A percentile compares a stretch with the other conserved stretches of the same genome.
phyloP scores from a whole-genome alignment of 2,797 vertebrate species.

The Enteromius treurensis region DNA sequence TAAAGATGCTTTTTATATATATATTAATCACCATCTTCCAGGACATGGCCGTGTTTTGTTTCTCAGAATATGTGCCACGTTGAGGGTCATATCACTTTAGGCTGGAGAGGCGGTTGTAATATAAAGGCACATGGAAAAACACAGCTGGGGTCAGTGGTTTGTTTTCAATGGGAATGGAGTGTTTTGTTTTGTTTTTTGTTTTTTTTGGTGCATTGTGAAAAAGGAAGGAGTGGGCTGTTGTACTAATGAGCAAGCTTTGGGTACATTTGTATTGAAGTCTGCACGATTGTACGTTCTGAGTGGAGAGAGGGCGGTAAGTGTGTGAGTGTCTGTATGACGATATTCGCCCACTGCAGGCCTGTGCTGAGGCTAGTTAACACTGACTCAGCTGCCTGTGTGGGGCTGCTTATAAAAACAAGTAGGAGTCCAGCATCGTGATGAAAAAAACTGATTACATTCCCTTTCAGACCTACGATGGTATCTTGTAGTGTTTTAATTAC shows the following conservation, averaged over 20 bases:
- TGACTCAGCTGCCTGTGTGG: slow-evolving; percentile 78
- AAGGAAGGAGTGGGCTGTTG: slow-evolving; percentile 35
- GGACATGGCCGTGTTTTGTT: background rate
- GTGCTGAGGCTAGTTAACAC: slow-evolving; percentile 65
- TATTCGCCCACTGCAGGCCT: slow-evolving; percentile 76
- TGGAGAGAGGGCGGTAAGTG: slow-evolving; percentile 52
- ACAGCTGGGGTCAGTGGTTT: slow-evolving; percentile 14
- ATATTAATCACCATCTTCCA: background rate
- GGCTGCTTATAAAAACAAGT: slow-evolving; percentile 70
- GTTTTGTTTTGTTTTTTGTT: background rate
- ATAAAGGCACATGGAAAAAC: background rate
- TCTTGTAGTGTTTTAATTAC: slow-evolving; percentile 17
- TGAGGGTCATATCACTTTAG: background rate
- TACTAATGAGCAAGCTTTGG: slow-evolving; percentile 35
- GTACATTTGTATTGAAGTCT: slow-evolving; percentile 47
- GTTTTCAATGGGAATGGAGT: slow-evolving; percentile 12
- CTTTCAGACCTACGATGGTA: background rate
- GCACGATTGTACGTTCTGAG: slow-evolving; percentile 46
- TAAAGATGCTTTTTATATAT: background rate
- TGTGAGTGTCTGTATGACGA: slow-evolving; percentile 63
- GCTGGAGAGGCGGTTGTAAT: background rate
- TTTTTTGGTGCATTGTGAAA: slow-evolving; percentile 9
- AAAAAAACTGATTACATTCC: slow-evolving; percentile 24
- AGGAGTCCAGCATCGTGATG: slow-evolving; percentile 69
- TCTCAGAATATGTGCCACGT: background rate